A percentile compares a stretch with the other conserved stretches of the same genome.
phyloP scores from a whole-genome alignment of 2,888 invertebrate species.

The Tridacna crocea region DNA sequence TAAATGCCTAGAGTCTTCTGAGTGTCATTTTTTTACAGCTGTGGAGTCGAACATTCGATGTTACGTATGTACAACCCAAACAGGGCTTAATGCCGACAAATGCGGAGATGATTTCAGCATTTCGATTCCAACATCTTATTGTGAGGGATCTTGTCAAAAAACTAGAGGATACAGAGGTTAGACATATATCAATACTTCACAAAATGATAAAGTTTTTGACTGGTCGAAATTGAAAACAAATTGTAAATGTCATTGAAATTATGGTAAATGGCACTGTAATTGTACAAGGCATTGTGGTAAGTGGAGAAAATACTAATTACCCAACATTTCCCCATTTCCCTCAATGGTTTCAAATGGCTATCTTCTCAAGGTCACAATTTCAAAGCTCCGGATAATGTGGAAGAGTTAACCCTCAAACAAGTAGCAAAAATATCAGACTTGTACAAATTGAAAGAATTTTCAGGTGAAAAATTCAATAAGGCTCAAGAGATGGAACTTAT shows the following conservation, averaged over 20 bases:
- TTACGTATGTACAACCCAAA: slow-evolving; percentile 47
- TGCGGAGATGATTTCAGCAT: slow-evolving; percentile 58
- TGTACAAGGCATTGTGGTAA: background rate
- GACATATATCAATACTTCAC: background rate
- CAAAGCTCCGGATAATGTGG: too few relatives aligned
- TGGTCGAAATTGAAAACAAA: background rate
- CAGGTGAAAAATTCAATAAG: too few relatives aligned
- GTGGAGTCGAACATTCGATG: slow-evolving; percentile 36
- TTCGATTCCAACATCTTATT: slow-evolving; percentile 31
- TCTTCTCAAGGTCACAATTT: too few relatives aligned
- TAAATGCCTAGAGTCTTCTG: too few relatives aligned
- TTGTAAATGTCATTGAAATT: background rate
- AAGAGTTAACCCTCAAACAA: too few relatives aligned
- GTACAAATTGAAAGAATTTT: too few relatives aligned
- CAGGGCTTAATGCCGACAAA: slow-evolving; percentile 27
- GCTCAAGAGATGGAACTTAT: too few relatives aligned
- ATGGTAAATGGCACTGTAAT: background rate
- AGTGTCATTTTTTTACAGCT: background rate
- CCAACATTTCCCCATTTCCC: background rate
- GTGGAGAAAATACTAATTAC: background rate
- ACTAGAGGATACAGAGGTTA: slow-evolving; percentile 53
- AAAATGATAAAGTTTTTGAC: too few relatives aligned
- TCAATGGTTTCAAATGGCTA: background rate
- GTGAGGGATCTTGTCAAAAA: slow-evolving; percentile 51
- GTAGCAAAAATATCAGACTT: too few relatives aligned